These are phyloP conservation scores for Sturmia bella DNA, from an alignment of 2,888 invertebrate species.

Conservation along the genomic window DNA sequence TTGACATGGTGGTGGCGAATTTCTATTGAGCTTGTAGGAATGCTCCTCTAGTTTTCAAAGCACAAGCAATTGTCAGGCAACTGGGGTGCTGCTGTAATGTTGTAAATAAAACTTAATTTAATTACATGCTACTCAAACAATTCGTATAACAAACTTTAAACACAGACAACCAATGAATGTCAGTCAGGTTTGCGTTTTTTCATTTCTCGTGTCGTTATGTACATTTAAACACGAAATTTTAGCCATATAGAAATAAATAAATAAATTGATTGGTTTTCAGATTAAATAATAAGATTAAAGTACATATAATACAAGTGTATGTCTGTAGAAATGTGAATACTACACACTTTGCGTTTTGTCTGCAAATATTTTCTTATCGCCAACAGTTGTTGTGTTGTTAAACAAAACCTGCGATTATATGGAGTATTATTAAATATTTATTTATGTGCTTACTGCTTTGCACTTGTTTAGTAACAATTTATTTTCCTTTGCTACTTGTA, in stretches of 20 bases:
- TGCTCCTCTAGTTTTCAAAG: conserved; percentile 5
- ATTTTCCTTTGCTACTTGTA: background rate
- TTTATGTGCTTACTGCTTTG: background rate
- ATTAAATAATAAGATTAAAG: conserved; percentile 18
- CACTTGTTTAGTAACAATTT: too few relatives aligned
- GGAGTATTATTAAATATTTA: conserved; percentile 9
- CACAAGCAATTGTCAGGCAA: background rate
- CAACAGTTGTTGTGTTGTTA: conserved; percentile 3
- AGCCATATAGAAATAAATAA: background rate
- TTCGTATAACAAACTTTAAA: background rate
- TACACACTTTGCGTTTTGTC: background rate
- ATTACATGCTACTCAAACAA: conserved; percentile 19
- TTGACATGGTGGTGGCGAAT: conserved; percentile 69
- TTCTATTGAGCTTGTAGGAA: background rate
- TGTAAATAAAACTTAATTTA: conserved; percentile 22
- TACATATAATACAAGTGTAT: conserved; percentile 2
- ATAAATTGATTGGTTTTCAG: conserved; percentile 28
- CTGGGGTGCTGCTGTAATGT: conserved; percentile 30
- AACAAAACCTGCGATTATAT: conserved; percentile 7
- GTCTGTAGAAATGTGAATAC: too few relatives aligned
- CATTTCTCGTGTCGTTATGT: too few relatives aligned
- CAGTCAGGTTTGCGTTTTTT: too few relatives aligned
- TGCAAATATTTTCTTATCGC: conserved; percentile 33
- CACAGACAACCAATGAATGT: too few relatives aligned
- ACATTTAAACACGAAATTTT: background rate